Evolutionary conservation across 2,113 vertebrate genomes (phyloP), one percentile per base, ranked within the genome.

Genomic region (Vidua chalybeata): DNA sequence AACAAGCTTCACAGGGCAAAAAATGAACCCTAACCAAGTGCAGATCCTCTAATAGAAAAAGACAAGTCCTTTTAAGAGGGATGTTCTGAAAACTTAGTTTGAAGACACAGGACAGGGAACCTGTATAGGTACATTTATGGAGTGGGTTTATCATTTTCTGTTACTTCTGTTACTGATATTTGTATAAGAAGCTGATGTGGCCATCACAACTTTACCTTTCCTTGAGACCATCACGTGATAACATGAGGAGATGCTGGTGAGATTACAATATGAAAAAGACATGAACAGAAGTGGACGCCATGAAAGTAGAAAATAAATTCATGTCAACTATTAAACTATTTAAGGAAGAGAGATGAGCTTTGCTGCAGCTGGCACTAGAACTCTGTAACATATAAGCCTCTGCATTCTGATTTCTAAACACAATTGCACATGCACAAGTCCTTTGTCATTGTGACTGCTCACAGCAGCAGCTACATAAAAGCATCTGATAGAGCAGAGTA

Each of bases 191-290:
- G 33, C 16, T 56, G 49, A 37, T 13, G 3, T 48, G 19, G 21
- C 62, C 55, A 61, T 21, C 75, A 76, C 10, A 93, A 86, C 17
- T 37, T 85, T 33, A 69, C 6, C 10, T 31, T 56, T 26, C 33
- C 35, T 24, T 69, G 37, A 54, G 71, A 87, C 23, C 10, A 27
- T 15, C 43, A 35, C 0, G 0, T 0, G 0, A 20, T 21, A 66
- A 46, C 28, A 46, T 1, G 1, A 73, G 66, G 37, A 69, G 30
- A 19, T 4, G 2, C 6, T 74, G 46, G 24, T 66, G 54, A 81
- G 30, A 31, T 55, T 51, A 30, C 15, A 43, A 28, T 7, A 66
- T 9, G 37, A 74, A 78, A 8, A 88, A 21, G 20, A 49, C 0
- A 0, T 2, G 22, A 80, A 64, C 11, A 66, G 37, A 52, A 79